Evolutionary conservation across 1,140 invertebrate genomes (phyloP).

Genomic region (Araneus ventricosus): DNA sequence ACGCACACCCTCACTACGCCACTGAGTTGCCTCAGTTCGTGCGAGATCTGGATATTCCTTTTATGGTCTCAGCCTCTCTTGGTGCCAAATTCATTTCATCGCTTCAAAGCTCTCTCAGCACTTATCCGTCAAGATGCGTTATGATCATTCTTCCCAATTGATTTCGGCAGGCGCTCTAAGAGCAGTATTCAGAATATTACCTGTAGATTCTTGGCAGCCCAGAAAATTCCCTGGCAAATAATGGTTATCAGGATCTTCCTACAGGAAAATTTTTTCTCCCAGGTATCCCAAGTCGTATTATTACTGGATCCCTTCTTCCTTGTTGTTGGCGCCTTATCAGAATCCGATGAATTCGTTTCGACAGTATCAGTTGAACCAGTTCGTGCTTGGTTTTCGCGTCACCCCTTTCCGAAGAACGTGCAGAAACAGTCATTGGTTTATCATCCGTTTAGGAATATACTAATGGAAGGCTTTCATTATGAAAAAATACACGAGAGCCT

Average conservation of each 20-base stretch:
- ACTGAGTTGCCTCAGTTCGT: no score
- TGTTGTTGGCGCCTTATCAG: constrained; percentile 46
- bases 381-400: constrained; percentile 22
- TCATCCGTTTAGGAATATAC: constrained; percentile 8
- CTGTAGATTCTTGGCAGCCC: no score
- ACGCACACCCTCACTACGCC: no score
- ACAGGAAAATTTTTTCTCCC: constrained; percentile 4
- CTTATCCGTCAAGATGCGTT: no score
- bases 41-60: no score
- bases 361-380: neutral
- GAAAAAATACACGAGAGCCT: no score
- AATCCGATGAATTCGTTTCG: constrained; percentile 45
- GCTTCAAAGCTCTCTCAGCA: no score
- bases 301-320: neutral
- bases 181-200: no score
- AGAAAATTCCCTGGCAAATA: constrained; percentile 14
- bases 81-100: no score
- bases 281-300: neutral
- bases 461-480: neutral
- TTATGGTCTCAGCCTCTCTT: no score
- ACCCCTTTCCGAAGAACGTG: neutral
- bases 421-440: constrained; percentile 48
- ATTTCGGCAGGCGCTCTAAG: no score
- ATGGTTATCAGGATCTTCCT: neutral
- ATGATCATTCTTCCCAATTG: no score